Conservation (phyloP, 1,140 invertebrate genomes). For the Drosophila asahinai region DNA sequence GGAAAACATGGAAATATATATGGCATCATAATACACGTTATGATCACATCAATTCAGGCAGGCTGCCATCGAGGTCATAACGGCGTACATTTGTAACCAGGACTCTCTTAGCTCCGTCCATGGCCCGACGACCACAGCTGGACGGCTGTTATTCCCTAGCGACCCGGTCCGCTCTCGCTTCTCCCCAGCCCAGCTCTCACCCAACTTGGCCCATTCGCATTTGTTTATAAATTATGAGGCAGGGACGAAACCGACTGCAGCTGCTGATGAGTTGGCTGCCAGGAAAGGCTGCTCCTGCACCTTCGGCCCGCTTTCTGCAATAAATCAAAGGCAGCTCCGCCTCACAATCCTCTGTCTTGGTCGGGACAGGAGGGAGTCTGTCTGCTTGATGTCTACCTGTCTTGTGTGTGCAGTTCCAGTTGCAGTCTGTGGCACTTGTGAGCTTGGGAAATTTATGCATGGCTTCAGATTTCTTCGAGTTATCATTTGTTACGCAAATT, state of each 20-base stretch:
- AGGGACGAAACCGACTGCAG: conserved; percentile 71
- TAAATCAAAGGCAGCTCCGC: conserved; percentile 74
- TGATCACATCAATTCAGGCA: conserved; percentile 50
- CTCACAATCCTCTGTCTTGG: conserved; percentile 64
- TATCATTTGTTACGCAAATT: conserved; percentile 83
- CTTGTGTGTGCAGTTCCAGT: conserved; percentile 49
- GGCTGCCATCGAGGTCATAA: conserved; percentile 37
- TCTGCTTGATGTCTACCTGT: conserved; percentile 55
- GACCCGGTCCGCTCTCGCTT: not conserved
- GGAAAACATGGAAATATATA: conserved; percentile 19
- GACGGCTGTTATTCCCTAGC: conserved; percentile 50
- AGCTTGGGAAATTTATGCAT: conserved; percentile 75
- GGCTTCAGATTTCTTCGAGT: conserved; percentile 82
- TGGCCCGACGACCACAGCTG: conserved; percentile 13
- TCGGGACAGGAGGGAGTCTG: conserved; percentile 35
- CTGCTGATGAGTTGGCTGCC: conserved; percentile 71
- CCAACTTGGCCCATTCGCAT: conserved; percentile 39
- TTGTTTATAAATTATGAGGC: conserved; percentile 76
- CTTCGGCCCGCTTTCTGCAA: conserved; percentile 45
- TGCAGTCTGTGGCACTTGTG: conserved; percentile 54
- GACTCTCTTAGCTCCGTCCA: conserved; percentile 2
- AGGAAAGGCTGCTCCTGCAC: conserved; percentile 39
- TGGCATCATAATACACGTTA: conserved; percentile 43
- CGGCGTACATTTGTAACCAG: conserved; percentile 45
- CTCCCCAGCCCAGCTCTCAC: not conserved